Evolutionary conservation across 2,888 invertebrate genomes (phyloP).

Genomic region (Platycnemis pennipes): DNA sequence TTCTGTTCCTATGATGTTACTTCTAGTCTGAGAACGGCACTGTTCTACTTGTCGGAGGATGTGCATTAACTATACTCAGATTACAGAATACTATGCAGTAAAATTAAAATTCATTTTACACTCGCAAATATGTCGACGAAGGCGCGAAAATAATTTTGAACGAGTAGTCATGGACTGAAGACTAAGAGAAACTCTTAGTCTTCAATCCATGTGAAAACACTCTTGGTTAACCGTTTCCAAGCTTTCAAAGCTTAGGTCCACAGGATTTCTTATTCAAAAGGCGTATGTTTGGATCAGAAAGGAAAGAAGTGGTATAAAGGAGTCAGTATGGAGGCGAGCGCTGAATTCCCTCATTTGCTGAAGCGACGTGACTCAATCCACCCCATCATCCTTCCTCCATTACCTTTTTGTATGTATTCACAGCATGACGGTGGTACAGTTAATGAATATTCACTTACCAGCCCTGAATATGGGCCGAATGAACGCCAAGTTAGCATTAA

Average conservation of each 20-base stretch:
- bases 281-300: background rate
- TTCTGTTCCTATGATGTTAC: no score
- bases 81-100: no score
- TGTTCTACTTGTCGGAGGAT: no score
- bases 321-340: background rate
- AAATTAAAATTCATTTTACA: no score
- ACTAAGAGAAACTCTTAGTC: no score
- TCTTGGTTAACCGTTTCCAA: background rate
- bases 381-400: background rate
- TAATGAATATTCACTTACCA: background rate
- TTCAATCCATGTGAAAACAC: no score
- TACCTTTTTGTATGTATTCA: background rate
- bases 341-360: background rate
- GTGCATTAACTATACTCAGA: no score
- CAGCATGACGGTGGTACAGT: background rate
- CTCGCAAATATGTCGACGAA: no score
- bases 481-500: background rate
- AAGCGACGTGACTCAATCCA: background rate
- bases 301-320: background rate
- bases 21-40: no score
- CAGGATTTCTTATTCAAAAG: no score
- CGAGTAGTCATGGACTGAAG: no score
- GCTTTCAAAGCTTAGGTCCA: background rate
- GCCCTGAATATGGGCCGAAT: background rate
- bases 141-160: no score